Evolutionary conservation across 1,140 invertebrate genomes (phyloP).

Genomic region (Ditylenchus dipsaci): DNA sequence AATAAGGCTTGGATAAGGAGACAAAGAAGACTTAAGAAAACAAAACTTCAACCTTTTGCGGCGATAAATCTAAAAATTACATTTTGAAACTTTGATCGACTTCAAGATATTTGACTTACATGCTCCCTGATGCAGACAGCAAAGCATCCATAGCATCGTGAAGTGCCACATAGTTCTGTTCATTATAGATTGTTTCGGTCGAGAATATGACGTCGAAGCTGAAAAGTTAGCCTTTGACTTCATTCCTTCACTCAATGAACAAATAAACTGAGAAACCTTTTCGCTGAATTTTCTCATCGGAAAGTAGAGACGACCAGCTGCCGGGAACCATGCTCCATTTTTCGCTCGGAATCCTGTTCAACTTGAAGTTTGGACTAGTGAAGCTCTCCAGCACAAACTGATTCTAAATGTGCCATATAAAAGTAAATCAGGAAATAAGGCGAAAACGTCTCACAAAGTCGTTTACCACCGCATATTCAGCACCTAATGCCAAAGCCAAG

Average conservation of each 20-base stretch:
- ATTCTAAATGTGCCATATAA: constrained; percentile 23
- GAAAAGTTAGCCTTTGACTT: not conserved
- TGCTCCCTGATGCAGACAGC: constrained; percentile 12
- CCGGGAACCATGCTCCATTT: constrained; percentile 6
- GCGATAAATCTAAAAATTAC: no score
- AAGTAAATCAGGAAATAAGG: not conserved
- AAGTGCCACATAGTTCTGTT: constrained; percentile 25
- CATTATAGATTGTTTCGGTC: constrained; percentile 34
- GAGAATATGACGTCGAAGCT: constrained; percentile 31
- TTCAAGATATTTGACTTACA: constrained; percentile 12
- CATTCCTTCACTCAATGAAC: not conserved
- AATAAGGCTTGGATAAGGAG: no score
- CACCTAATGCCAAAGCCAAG: constrained; percentile 21
- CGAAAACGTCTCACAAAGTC: constrained; percentile 21
- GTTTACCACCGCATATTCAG: constrained; percentile 17
- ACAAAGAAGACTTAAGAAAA: not conserved
- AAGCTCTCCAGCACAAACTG: constrained; percentile 23
- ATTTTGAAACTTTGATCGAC: not conserved
- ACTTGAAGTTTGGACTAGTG: constrained; percentile 24
- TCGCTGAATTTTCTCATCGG: constrained; percentile 16
- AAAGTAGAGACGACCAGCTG: not conserved
- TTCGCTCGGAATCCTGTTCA: constrained; percentile 8
- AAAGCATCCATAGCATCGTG: constrained; percentile 23
- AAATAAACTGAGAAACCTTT: not conserved
- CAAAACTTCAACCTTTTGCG: not conserved